Evolutionary conservation across 2,888 invertebrate species (phyloP), one percentile per base, ranked within the genome.

Genomic region (Octodonta nipae): DNA sequence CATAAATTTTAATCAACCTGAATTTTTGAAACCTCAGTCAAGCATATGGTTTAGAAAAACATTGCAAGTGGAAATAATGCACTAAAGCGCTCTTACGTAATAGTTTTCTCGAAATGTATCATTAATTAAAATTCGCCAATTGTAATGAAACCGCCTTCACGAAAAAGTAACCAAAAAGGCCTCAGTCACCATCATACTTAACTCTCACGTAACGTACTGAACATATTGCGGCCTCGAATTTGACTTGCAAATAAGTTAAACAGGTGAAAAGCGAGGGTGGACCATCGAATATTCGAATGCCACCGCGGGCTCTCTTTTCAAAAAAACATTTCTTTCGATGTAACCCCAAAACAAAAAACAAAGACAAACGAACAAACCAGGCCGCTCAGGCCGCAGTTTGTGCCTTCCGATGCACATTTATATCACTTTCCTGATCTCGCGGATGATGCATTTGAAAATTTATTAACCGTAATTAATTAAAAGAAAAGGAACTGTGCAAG

Each of bases 201-300:
- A 22, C 22, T n/a, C n/a, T 22, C 22, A 22, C 22, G 22, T 22
- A 22, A 22, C 22, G 11, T 22, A n/a, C 22, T n/a, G 11, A 36
- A 29, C 45, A 44, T 44, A 45, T 46, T 44, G 44, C 42, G 38
- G 41, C 35, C n/a, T n/a, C 35, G 28, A 40, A 49, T 49, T 47
- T 47, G 49, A 51, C 51, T 51, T 50, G 49, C 51, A 52, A 51
- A 52, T 52, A 45, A 46, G 47, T 33, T 34, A 44, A 53, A 52
- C 54, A 54, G 54, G 54, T 54, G 54, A 54, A 54, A 52, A 47
- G 52, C 50, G 52, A 52, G 54, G 54, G 54, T 50, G 54, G 49
- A 51, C 44, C 43, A 41, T 22, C 22, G 22, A n/a, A n/a, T n/a
- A n/a, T 25, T 38, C 36, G 40, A 43, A 41, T 40, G 40, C 43